A percentile compares a stretch with the other conserved stretches of the same genome.
phyloP scores from a whole-genome alignment of 1,140 invertebrate species.

The Augochlora pura region DNA sequence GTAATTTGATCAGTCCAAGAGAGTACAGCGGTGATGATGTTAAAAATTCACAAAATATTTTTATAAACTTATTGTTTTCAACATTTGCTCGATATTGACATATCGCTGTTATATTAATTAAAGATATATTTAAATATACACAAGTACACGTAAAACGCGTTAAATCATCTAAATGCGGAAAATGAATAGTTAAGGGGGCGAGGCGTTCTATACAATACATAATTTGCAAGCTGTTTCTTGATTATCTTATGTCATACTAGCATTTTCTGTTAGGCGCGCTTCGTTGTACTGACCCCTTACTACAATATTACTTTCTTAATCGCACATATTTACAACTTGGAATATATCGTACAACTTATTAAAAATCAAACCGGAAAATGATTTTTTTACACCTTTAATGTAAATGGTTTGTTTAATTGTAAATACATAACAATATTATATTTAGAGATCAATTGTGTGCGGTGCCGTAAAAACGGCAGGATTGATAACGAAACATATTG shows the following conservation, averaged over 20 bases:
- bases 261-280: not conserved
- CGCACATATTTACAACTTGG: too few species aligned
- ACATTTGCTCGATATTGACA: constrained; percentile 34
- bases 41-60: constrained; percentile 39
- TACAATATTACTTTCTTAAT: too few species aligned
- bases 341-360: too few species aligned
- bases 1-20: not conserved
- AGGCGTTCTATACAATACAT: not conserved
- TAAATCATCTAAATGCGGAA: constrained; percentile 28
- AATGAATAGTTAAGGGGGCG: not conserved
- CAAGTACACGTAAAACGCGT: constrained; percentile 15
- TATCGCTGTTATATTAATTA: constrained; percentile 47
- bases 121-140: constrained; percentile 35
- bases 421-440: too few species aligned
- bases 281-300: not conserved
- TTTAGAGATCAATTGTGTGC: too few species aligned
- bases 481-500: too few species aligned
- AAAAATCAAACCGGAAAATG: too few species aligned
- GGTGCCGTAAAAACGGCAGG: too few species aligned
- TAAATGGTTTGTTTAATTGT: too few species aligned
- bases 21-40: constrained; percentile 21
- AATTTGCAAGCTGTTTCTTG: not conserved
- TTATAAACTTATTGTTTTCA: constrained; percentile 48
- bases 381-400: too few species aligned
- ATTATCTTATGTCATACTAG: not conserved